A percentile compares a stretch with the other conserved stretches of the same genome.
Conservation (phyloP, 2,113 vertebrate species). For the Ranitomeya imitator region DNA sequence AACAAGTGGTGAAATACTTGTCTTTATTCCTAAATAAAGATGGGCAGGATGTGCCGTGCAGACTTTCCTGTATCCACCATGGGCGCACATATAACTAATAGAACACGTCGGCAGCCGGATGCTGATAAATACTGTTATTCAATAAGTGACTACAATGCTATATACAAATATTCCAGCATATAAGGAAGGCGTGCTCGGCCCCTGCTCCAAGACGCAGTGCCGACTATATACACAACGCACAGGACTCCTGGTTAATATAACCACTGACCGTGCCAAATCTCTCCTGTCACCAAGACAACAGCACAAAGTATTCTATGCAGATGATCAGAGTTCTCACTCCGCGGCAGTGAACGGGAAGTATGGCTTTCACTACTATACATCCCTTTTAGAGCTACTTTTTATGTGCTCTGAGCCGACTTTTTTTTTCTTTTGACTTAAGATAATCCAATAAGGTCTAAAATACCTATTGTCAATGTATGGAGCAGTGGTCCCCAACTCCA, state of each 20-base stretch:
- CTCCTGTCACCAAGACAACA: not conserved
- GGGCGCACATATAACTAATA: too few species aligned
- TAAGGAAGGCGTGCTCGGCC: too few species aligned
- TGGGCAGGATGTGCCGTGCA: not conserved
- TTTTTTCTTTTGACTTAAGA: not conserved
- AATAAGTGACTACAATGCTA: too few species aligned
- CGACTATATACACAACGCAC: not conserved
- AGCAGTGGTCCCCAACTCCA: too few species aligned
- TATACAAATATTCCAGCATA: too few species aligned
- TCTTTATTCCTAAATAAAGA: not conserved
- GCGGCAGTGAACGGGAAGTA: not conserved
- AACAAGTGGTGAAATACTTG: too few species aligned
- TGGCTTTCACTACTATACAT: not conserved
- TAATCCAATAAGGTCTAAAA: too few species aligned
- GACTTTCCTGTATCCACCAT: not conserved
- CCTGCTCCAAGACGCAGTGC: not conserved
- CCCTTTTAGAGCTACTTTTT: not conserved
- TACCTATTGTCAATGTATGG: too few species aligned
- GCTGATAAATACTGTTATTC: not conserved
- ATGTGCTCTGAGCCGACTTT: not conserved
- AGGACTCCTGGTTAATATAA: slow-evolving; percentile 7
- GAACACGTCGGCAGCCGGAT: too few species aligned
- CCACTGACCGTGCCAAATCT: not conserved
- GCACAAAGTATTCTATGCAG: not conserved
- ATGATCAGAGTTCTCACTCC: not conserved